Evolutionary conservation across 2,113 vertebrate genomes (phyloP), one percentile per base, ranked within the genome.

Genomic region (Copsychus sechellarum): DNA sequence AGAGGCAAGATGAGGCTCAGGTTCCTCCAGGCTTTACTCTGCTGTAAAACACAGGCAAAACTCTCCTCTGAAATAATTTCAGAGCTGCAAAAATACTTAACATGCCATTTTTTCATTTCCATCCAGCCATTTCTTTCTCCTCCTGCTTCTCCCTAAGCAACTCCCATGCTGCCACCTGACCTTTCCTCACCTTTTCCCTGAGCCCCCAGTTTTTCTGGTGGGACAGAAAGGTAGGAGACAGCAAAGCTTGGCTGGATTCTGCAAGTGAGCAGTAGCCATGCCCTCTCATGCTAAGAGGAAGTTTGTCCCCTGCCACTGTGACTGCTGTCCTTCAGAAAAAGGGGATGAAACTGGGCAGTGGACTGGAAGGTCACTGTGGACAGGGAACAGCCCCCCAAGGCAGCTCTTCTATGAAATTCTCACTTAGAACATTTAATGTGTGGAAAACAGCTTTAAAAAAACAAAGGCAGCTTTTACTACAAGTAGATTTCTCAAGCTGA

Each of bases 261-360:
- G 34, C 3, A 3, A 5, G 20, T 14, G 25, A 65, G 45, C 5
- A 72, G 56, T 3, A 53, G 45, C 13, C 8, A 3, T 1, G 0
- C 19, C 8, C 33, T 42, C 20, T 2, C 0, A 2, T 12, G 34
- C 65, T 57, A 51, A 58, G 22, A 56, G 43, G 25, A 31, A 45
- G 5, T 29, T 43, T 79, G 40, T 34, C 42, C 61, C 14, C 15
- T 31, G n/a, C 7, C 29, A n/a, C 8, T 1, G 2, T 3, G 4
- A 14, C 43, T 48, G 60, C 38, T 79, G 50, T 26, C 50, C 34
- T 73, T 72, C 10, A 73, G 69, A 54, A 56, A 33, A 45, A 58
- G 8, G 47, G 25, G 12, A 51, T 43, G 26, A 54, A 82, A 73
- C 1, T 11, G 38, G 28, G 28, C 40, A 53, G 9, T 10, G 50